Evolutionary conservation across 2,113 vertebrate genomes (phyloP).

Genomic region (Fulica atra): DNA sequence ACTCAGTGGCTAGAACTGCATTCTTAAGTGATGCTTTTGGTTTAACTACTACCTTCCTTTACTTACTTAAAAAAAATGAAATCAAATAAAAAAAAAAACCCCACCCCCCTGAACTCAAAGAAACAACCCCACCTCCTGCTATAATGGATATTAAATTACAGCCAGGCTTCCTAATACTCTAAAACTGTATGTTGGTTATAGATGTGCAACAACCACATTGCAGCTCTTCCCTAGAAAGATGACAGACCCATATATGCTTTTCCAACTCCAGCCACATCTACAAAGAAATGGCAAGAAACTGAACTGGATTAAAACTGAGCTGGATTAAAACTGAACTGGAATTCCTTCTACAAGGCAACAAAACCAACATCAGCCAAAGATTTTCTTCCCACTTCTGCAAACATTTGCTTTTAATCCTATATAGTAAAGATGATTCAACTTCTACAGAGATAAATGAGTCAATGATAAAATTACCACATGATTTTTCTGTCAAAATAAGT

Average conservation of each 20-base stretch:
- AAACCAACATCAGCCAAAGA: not conserved
- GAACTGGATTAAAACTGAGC: not conserved
- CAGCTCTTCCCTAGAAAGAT: not conserved
- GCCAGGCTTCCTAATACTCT: not conserved
- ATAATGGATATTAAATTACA: not conserved
- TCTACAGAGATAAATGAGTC: conserved; percentile 9
- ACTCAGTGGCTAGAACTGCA: not conserved
- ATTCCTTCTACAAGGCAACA: not conserved
- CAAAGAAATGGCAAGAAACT: not conserved
- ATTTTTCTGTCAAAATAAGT: conserved; percentile 12
- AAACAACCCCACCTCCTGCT: not conserved
- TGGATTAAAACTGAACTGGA: not conserved
- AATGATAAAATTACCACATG: not conserved
- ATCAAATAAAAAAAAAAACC: not conserved
- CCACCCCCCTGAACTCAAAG: not conserved
- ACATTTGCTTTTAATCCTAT: not conserved
- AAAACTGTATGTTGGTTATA: not conserved
- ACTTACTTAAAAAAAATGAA: not conserved
- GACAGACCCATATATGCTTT: not conserved
- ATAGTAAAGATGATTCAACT: not conserved
- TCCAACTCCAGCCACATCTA: not conserved
- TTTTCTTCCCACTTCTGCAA: not conserved
- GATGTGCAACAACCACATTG: not conserved
- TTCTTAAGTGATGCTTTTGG: not conserved
- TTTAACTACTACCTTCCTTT: not conserved